Percentiles rank a stretch among this genome's conserved stretches.
These are phyloP conservation scores for Erpornis zantholeuca DNA, from an alignment of 2,113 vertebrate species.

Conservation along the genomic window DNA sequence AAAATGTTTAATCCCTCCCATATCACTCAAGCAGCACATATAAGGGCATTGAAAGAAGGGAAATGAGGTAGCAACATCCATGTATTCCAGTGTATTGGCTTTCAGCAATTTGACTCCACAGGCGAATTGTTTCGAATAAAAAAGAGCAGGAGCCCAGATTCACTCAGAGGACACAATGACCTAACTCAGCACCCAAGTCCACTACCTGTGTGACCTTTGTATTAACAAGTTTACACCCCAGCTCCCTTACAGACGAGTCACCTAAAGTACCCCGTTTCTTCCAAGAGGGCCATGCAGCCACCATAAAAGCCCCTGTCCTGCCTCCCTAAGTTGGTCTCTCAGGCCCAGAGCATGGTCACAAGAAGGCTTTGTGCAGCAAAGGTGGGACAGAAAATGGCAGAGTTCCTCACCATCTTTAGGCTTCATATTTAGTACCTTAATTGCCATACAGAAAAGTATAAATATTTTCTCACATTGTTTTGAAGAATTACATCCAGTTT, in stretches of 20 bases:
- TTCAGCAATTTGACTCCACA: not conserved
- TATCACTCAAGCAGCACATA: slow-evolving; percentile 26
- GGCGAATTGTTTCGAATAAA: not conserved
- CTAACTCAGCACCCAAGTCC: not conserved
- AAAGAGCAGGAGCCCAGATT: not conserved
- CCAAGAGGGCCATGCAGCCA: not conserved
- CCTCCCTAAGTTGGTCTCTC: not conserved
- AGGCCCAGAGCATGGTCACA: not conserved
- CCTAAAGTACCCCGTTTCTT: not conserved
- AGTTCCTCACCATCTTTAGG: not conserved
- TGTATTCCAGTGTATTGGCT: not conserved
- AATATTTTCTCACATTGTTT: not conserved
- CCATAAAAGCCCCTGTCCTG: not conserved
- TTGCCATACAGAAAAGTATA: not conserved
- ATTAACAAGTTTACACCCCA: not conserved
- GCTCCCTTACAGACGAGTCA: not conserved
- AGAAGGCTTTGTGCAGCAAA: not conserved
- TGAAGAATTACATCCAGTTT: not conserved
- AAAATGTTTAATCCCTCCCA: slow-evolving; percentile 30
- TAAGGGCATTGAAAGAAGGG: not conserved
- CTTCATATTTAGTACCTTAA: not conserved
- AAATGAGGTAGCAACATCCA: not conserved
- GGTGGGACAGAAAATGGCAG: not conserved
- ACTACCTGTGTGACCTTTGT: accelerated
- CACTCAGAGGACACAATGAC: not conserved